These are phyloP conservation scores for Corvus cornix DNA, from an alignment of 2,113 vertebrate genomes.

Conservation along the genomic window DNA sequence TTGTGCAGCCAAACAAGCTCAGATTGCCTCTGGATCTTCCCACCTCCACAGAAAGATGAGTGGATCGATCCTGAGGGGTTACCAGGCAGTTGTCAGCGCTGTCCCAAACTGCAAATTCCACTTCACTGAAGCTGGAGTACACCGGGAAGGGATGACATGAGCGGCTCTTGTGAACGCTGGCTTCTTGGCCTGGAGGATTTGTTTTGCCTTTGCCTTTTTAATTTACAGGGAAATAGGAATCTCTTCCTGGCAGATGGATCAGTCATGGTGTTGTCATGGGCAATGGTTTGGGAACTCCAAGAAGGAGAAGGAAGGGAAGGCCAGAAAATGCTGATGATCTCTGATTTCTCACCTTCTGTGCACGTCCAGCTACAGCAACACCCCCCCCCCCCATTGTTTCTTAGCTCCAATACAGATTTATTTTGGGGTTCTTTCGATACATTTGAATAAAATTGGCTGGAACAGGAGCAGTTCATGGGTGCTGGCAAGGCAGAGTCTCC, in stretches of 20 bases:
- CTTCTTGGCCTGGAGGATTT: neutral
- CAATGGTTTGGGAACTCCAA: neutral
- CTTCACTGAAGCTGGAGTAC: neutral
- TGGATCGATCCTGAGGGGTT: neutral
- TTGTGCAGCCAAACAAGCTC: neutral
- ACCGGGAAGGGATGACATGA: accelerated
- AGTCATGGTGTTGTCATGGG: accelerated
- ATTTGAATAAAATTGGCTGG: neutral
- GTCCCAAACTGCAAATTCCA: neutral
- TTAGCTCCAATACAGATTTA: neutral
- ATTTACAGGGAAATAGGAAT: neutral
- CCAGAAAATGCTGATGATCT: neutral
- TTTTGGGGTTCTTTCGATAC: neutral
- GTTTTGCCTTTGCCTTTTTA: neutral
- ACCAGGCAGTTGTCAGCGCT: neutral
- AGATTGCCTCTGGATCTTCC: neutral
- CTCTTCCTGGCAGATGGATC: neutral
- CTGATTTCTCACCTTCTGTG: neutral
- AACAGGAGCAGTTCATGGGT: neutral
- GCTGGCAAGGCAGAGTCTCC: neutral
- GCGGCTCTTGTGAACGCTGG: neutral
- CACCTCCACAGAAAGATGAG: neutral
- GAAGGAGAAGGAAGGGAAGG: neutral
- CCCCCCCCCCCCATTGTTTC: neutral
- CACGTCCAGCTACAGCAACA: neutral